These are phyloP conservation scores for Andrena cerasifolii DNA, from an alignment of 1,140 invertebrate genomes.

Conservation along the genomic window DNA sequence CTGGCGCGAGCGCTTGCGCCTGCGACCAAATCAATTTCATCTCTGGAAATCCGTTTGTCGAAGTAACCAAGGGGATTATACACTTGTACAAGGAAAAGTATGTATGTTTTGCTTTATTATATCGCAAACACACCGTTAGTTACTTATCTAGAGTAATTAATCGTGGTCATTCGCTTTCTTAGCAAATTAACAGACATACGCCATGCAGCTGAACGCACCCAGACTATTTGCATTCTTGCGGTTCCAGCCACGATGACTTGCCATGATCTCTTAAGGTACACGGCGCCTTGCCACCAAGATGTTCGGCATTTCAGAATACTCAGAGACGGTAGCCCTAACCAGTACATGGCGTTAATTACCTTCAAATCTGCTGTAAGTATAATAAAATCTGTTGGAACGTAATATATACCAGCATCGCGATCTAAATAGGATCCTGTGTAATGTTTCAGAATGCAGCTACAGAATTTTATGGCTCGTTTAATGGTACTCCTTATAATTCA, in stretches of 20 bases:
- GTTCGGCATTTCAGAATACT: conserved; percentile 97
- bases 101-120: conserved; percentile 61
- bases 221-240: conserved; percentile 95
- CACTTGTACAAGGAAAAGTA: conserved; percentile 98
- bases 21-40: conserved; percentile 91
- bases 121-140: no score
- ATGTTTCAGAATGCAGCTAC: conserved; percentile 88
- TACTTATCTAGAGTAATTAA: no score
- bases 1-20: conserved; percentile 72
- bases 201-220: conserved; percentile 87
- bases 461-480: conserved; percentile 96
- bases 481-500: conserved; percentile 95
- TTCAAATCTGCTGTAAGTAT: conserved; percentile 86
- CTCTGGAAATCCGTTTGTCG: conserved; percentile 98
- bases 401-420: conserved; percentile 4
- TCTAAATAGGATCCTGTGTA: conserved; percentile 4
- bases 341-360: conserved; percentile 98
- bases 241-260: conserved; percentile 97
- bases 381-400: conserved; percentile 11
- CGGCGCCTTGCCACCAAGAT: conserved; percentile 94
- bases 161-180: conserved; percentile 30
- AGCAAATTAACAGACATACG: conserved; percentile 86
- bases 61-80: conserved; percentile 97
- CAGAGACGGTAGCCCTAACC: conserved; percentile 93
- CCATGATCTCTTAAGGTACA: conserved; percentile 96